Evolutionary conservation across 2,797 vertebrate species (phyloP).

Genomic region (Delichon dasypus): DNA sequence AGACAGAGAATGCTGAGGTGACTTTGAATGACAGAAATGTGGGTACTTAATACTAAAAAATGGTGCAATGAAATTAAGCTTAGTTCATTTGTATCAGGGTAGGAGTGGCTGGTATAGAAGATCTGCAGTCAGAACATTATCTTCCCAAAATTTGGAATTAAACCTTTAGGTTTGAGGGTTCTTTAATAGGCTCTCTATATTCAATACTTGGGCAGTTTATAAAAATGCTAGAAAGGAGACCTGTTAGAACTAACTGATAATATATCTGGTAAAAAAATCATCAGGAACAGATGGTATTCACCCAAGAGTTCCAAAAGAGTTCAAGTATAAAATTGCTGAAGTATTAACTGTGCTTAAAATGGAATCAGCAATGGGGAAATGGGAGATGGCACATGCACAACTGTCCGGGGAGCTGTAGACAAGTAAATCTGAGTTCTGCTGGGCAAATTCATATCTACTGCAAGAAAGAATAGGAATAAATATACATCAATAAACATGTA

Average conservation of each 20-base stretch:
- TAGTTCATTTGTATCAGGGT: neutral
- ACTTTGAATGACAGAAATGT: neutral
- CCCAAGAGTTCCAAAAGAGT: neutral
- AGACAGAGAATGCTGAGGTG: neutral
- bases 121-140: neutral
- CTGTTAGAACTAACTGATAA: neutral
- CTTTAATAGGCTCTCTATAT: neutral
- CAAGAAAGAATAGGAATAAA: neutral
- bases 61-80: neutral
- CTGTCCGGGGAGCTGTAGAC: neutral
- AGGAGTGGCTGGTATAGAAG: neutral
- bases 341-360: slow-evolving; percentile 12
- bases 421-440: neutral
- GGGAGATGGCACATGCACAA: neutral
- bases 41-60: neutral
- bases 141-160: neutral
- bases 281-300: slow-evolving; percentile 14
- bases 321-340: slow-evolving; percentile 3
- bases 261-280: neutral
- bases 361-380: neutral
- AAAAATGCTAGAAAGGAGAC: neutral
- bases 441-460: neutral
- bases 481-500: neutral
- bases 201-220: neutral
- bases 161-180: neutral